Percentiles rank a stretch among this genome's conserved stretches.
These are phyloP conservation scores for Aplocera efformata DNA, from an alignment of 2,888 invertebrate genomes.

Conservation along the genomic window DNA sequence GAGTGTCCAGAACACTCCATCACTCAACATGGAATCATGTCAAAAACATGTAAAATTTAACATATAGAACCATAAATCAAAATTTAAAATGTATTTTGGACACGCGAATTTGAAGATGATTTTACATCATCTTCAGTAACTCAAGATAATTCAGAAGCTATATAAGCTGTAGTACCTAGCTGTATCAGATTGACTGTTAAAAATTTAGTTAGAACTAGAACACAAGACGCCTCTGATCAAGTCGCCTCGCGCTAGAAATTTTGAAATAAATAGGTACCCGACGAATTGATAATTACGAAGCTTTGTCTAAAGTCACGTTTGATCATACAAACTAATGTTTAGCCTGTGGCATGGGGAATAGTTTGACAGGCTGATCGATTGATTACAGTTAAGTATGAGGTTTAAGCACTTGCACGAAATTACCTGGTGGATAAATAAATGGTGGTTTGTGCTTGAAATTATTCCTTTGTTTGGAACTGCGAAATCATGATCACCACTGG, in stretches of 20 bases:
- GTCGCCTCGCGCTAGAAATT: conserved; percentile 31
- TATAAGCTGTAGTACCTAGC: too few relatives aligned
- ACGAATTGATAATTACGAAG: conserved; percentile 54
- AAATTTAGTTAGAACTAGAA: conserved; percentile 45
- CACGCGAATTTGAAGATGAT: too few relatives aligned
- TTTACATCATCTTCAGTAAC: too few relatives aligned
- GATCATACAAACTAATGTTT: neutral
- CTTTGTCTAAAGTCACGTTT: conserved; percentile 59
- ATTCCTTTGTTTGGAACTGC: too few relatives aligned
- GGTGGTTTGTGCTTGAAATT: neutral
- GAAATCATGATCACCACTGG: too few relatives aligned
- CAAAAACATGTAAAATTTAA: too few relatives aligned
- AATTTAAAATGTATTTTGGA: too few relatives aligned
- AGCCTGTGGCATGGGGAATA: conserved; percentile 16
- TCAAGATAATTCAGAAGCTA: too few relatives aligned
- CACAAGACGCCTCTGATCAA: conserved; percentile 20
- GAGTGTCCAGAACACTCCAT: too few relatives aligned
- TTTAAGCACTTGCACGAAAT: conserved; percentile 14
- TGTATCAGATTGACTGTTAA: neutral
- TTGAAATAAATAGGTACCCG: conserved; percentile 39
- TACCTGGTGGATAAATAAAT: neutral
- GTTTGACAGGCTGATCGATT: conserved; percentile 50
- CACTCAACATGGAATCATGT: too few relatives aligned
- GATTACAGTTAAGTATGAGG: conserved; percentile 30
- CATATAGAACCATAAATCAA: too few relatives aligned